These are phyloP conservation scores for Andrena haemorrhoa DNA, from an alignment of 2,888 invertebrate species.

Conservation along the genomic window DNA sequence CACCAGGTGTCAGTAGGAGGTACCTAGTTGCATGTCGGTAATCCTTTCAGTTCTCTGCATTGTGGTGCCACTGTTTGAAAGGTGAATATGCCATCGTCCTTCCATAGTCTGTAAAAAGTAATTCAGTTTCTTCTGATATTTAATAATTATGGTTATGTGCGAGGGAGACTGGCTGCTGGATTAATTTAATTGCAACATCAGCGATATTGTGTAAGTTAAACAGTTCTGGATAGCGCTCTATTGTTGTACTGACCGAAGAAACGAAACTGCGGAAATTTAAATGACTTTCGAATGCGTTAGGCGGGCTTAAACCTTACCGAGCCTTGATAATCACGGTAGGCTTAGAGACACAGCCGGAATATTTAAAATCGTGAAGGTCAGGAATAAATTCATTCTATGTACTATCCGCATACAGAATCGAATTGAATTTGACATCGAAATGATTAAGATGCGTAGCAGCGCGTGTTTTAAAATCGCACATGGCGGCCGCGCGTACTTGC, in stretches of 20 bases:
- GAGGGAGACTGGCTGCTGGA: no score
- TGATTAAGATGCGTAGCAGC: conserved; percentile 47
- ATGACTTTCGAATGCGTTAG: not conserved
- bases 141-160: no score
- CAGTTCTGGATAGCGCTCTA: not conserved
- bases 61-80: no score
- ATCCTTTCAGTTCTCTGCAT: not conserved
- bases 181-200: no score
- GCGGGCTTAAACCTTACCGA: conserved; percentile 4
- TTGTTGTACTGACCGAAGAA: not conserved
- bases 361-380: conserved; percentile 49
- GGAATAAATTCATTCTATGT: conserved; percentile 34
- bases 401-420: conserved; percentile 51
- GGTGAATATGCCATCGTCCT: no score
- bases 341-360: conserved; percentile 24
- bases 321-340: conserved; percentile 22
- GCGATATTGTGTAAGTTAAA: no score
- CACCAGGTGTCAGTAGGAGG: conserved; percentile 15
- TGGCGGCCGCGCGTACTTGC: no score
- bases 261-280: not conserved
- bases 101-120: no score
- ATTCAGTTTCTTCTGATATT: no score
- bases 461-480: conserved; percentile 17
- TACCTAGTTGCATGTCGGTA: not conserved
- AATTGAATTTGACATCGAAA: conserved; percentile 35